These are phyloP conservation scores for Drosophila recens DNA, from an alignment of 2,888 invertebrate species.

Conservation along the genomic window DNA sequence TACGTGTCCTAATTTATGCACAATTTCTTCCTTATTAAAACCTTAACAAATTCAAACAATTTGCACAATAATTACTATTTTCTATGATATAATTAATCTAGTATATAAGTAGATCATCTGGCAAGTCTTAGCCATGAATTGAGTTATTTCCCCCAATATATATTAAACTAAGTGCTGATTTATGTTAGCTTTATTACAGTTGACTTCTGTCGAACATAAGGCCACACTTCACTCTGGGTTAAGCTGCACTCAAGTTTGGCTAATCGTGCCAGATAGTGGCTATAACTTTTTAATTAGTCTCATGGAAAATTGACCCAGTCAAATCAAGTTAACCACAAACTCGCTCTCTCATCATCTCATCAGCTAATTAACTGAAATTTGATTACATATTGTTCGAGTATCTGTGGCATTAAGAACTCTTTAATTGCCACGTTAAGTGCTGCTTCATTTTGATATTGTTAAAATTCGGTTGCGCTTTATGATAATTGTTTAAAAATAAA, in stretches of 20 bases:
- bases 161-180: conserved; percentile 16
- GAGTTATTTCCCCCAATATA: neutral
- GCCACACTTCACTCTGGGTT: conserved; percentile 1
- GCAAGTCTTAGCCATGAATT: neutral
- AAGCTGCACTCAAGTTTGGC: conserved; percentile 19
- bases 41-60: neutral
- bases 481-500: conserved; percentile 41
- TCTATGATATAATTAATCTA: neutral
- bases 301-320: conserved; percentile 15
- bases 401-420: conserved; percentile 34
- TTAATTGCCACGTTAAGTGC: conserved; percentile 46
- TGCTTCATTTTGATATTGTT: conserved; percentile 23
- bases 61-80: neutral
- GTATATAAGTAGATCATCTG: neutral
- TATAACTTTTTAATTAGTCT: conserved; percentile 57
- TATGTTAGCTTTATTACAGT: conserved; percentile 14
- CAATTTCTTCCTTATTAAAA: neutral
- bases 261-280: conserved; percentile 5
- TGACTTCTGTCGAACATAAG: conserved; percentile 9
- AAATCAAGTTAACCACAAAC: neutral
- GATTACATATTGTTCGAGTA: conserved; percentile 6
- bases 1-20: neutral
- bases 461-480: conserved; percentile 1
- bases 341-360: conserved; percentile 29
- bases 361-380: conserved; percentile 55